Percentiles rank a stretch among this genome's conserved stretches.
Evolutionary conservation across 2,113 vertebrate species (phyloP).

Genomic region (Ochotona curzoniae): DNA sequence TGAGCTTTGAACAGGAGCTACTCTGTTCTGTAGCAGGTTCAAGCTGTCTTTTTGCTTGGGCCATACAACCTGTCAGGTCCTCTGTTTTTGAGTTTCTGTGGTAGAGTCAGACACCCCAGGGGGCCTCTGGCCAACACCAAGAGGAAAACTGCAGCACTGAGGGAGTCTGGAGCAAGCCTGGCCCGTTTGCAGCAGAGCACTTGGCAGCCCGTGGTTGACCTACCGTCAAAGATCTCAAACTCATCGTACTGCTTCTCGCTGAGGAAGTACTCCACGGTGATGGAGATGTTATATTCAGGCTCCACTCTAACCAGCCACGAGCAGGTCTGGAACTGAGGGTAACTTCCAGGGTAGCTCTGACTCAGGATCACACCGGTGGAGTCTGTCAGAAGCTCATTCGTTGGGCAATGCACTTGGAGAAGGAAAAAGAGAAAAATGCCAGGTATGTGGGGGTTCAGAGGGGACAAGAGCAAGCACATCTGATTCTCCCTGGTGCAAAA

Average conservation of each 20-base stretch:
- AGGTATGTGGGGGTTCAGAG: not conserved
- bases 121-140: not conserved
- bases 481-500: not conserved
- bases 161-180: not conserved
- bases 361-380: constrained; percentile 96
- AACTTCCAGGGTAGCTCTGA: constrained; percentile 94
- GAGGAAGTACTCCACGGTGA: constrained; percentile 97
- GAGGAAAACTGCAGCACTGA: not conserved
- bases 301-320: constrained; percentile 97
- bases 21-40: not conserved
- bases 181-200: rapidly evolving
- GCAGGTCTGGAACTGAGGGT: constrained; percentile 97
- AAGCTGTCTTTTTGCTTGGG: not conserved
- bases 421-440: not conserved
- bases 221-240: constrained; percentile 98
- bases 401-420: constrained; percentile 93
- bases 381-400: constrained; percentile 94
- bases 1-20: not conserved
- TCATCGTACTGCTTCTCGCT: constrained; percentile 97
- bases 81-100: not conserved
- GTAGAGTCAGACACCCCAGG: not conserved
- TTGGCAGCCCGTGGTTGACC: constrained; percentile 65
- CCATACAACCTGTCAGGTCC: not conserved
- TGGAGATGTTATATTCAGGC: constrained; percentile 93
- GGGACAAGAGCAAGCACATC: not conserved